Evolutionary conservation across 2,113 vertebrate genomes (phyloP).

Genomic region (Oreotrochilus melanogaster): DNA sequence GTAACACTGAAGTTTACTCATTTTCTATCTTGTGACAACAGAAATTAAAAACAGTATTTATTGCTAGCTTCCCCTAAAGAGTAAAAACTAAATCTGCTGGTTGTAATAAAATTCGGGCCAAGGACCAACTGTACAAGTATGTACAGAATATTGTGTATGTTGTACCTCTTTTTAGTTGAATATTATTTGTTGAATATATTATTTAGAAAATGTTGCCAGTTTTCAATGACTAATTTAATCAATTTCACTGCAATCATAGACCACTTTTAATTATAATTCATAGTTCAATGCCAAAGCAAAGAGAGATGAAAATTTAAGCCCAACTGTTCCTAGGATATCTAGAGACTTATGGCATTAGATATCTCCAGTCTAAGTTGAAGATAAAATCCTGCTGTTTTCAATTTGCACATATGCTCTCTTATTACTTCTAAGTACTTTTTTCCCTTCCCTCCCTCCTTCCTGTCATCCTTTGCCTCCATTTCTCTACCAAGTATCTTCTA

Average conservation of each 20-base stretch:
- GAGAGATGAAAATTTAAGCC: constrained; percentile 14
- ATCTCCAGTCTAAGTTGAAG: neutral
- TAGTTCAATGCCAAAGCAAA: neutral
- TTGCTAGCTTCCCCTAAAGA: neutral
- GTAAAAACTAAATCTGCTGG: neutral
- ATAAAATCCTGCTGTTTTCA: constrained; percentile 3
- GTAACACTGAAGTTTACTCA: neutral
- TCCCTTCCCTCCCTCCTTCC: neutral
- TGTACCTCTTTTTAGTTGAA: constrained; percentile 7
- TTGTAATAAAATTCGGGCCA: neutral
- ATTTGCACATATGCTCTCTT: neutral
- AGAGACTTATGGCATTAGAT: neutral
- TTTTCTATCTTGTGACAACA: neutral
- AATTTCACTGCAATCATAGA: constrained; percentile 29
- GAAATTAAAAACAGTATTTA: neutral
- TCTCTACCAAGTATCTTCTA: neutral
- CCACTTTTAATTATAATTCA: constrained; percentile 36
- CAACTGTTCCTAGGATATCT: neutral
- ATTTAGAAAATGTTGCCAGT: constrained; percentile 27
- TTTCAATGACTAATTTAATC: constrained; percentile 53
- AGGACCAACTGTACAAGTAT: neutral
- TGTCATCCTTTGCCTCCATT: neutral
- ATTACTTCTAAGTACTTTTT: neutral
- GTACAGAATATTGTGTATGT: neutral
- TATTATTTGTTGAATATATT: neutral